Conservation (phyloP, 2,888 invertebrate species). For the Thalpophila matura region DNA sequence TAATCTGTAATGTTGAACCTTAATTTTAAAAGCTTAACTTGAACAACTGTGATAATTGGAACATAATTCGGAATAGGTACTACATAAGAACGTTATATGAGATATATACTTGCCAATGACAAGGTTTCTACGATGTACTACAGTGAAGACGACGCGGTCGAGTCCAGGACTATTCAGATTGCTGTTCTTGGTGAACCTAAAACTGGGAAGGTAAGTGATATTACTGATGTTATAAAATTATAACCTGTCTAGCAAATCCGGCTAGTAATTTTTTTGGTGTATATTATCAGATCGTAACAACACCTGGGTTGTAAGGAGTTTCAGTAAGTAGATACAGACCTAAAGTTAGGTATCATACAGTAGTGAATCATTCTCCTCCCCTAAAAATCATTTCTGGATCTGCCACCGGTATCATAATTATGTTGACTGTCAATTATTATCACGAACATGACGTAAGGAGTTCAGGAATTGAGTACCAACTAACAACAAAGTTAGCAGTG, state of each 20-base stretch:
- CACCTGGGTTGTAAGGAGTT: not conserved
- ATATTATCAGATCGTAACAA: not conserved
- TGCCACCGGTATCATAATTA: too few species aligned
- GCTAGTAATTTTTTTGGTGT: not conserved
- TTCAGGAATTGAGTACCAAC: too few species aligned
- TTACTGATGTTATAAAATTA: slow-evolving; percentile 12
- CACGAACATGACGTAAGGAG: too few species aligned
- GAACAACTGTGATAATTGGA: slow-evolving; percentile 26
- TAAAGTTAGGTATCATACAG: too few species aligned
- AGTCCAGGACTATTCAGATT: slow-evolving; percentile 93
- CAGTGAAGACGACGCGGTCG: slow-evolving; percentile 91
- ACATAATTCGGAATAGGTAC: slow-evolving; percentile 17
- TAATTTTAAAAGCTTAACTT: not conserved
- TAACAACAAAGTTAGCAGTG: too few species aligned
- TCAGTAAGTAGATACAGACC: too few species aligned
- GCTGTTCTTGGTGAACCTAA: slow-evolving; percentile 95
- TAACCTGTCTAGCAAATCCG: not conserved
- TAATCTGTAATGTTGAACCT: not conserved
- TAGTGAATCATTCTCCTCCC: too few species aligned
- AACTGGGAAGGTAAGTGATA: slow-evolving; percentile 94
- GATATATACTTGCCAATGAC: slow-evolving; percentile 38
- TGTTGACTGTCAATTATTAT: too few species aligned
- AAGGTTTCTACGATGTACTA: slow-evolving; percentile 90
- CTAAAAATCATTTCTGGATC: too few species aligned
- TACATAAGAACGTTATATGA: slow-evolving; percentile 42